Evolutionary conservation across 2,797 vertebrate species (phyloP).

Genomic region (Thaleichthys pacificus): DNA sequence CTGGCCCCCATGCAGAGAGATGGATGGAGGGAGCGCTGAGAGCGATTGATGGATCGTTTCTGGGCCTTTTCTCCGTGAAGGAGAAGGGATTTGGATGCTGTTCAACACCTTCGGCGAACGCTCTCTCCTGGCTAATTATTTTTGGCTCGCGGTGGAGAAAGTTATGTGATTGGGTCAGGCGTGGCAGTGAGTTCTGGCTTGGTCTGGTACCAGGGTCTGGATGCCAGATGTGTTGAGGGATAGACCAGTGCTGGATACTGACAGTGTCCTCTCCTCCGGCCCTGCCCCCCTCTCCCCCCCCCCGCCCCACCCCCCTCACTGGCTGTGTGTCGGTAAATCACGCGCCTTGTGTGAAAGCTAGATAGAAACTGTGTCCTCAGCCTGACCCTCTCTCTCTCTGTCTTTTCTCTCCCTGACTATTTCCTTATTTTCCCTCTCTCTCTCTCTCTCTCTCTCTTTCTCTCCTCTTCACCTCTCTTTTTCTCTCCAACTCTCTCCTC

Average conservation of each 20-base stretch:
- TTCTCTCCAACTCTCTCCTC: not conserved
- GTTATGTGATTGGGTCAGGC: not conserved
- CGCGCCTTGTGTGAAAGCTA: no score
- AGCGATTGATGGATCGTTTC: no score
- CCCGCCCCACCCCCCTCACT: no score
- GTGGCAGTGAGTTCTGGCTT: no score
- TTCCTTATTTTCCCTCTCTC: not conserved
- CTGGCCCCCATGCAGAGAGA: no score
- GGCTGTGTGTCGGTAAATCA: not conserved
- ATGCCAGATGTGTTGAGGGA: conserved; percentile 47
- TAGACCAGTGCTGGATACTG: conserved; percentile 14
- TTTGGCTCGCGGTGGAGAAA: not conserved
- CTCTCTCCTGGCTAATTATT: not conserved
- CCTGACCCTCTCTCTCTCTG: not conserved
- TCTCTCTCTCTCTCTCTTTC: not conserved
- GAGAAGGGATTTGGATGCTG: no score
- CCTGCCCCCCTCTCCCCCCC: not conserved
- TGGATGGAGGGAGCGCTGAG: no score
- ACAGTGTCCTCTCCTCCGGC: conserved; percentile 18
- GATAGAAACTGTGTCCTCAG: no score
- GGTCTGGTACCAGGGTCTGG: not conserved
- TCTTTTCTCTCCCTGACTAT: not conserved
- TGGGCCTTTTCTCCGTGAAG: no score
- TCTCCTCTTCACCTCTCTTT: not conserved
- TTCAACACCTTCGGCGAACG: no score